phyloP scores from a whole-genome alignment of 1,140 invertebrate genomes.

The Lasaia peninsularis region DNA sequence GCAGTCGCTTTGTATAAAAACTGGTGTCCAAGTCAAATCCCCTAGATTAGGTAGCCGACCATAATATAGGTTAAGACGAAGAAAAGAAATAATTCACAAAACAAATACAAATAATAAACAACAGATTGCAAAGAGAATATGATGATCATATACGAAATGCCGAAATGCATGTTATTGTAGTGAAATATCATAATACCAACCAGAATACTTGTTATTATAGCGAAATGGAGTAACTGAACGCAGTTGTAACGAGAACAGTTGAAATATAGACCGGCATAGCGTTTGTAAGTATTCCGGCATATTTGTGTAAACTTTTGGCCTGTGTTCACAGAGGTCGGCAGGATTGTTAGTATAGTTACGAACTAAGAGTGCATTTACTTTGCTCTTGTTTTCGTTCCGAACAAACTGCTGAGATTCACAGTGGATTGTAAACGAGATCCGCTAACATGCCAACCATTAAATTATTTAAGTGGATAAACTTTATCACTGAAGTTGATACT shows the following conservation, averaged over 20 bases:
- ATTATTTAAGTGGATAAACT: background rate
- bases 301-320: constrained; percentile 13
- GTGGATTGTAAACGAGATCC: constrained; percentile 15
- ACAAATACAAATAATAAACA: no score
- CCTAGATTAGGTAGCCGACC: no score
- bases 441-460: constrained; percentile 13
- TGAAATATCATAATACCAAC: no score
- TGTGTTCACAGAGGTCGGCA: constrained; percentile 16
- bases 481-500: no score
- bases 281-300: constrained; percentile 10
- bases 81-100: no score
- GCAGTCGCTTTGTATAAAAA: no score
- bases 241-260: background rate
- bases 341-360: constrained; percentile 9
- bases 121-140: background rate
- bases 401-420: constrained; percentile 6
- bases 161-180: no score
- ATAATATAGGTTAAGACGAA: no score
- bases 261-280: background rate
- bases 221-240: no score
- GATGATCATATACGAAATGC: no score
- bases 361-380: constrained; percentile 16
- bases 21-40: no score
- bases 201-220: no score
- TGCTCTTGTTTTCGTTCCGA: constrained; percentile 17